Evolutionary conservation across 2,113 vertebrate genomes (phyloP), one percentile per base, ranked within the genome.

Genomic region (Bufo gargarizans): DNA sequence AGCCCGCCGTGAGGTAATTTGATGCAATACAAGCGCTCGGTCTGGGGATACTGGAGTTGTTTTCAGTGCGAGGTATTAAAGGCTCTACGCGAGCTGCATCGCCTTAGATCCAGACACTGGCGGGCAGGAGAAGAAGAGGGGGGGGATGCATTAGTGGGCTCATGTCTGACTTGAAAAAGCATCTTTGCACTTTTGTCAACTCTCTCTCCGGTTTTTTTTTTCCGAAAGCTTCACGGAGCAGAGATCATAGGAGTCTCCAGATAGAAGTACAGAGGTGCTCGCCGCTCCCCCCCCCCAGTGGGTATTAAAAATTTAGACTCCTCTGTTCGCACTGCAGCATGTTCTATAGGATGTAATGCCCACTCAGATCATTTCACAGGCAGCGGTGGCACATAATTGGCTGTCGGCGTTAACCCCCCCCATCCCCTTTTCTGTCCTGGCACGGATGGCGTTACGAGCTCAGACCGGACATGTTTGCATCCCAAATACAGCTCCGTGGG

Each of bases 31-130:
- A 20, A 33, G 76, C 69, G 58, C 86, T 71, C 86, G 67, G 67
- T 50, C 82, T 45, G 65, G n/a, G 65, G 58, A 76, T 82, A 43
- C 45, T n/a, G 63, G 63, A 69, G 45, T 65, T 65, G 59, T 49
- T 50, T 83, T 9, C 20, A 55, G 65, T 13, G 50, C 6, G 6
- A 49, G 72, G 47, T 82, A 92, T 94, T 92, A 94, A 77, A 82
- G 84, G 65, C 77, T 85, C 86, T 90, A 91, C 91, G 89, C 91
- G 86, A 91, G 91, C 91, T 91, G 91, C 94, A 95, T 94, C 94
- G 94, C 94, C 94, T 95, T 74, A 94, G 94, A 94, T 94, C 91
- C 92, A 92, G 92, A 92, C 93, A 84, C 92, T 88, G 82, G 67
- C 65, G 82, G 88, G 85, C 90, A 90, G 86, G 61, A 49, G 92